A percentile compares a stretch with the other conserved stretches of the same genome.
phyloP scores from a whole-genome alignment of 2,797 vertebrate genomes.

The Molossus molossus region DNA sequence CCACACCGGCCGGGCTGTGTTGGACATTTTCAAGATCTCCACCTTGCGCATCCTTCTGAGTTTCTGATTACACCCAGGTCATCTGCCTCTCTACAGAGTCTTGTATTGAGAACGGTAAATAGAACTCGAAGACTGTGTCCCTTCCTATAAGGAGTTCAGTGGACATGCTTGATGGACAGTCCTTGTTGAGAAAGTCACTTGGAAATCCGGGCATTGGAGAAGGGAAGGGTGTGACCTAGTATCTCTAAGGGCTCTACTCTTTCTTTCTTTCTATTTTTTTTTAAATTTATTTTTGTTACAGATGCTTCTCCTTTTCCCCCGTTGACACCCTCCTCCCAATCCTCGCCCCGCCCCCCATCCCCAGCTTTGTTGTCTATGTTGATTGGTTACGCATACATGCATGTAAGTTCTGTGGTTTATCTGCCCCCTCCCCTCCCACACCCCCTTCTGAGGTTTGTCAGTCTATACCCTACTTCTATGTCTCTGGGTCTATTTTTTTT shows the following conservation, averaged over 20 bases:
- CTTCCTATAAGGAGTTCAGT: not conserved
- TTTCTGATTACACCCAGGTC: not conserved
- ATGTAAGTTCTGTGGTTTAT: too few relatives aligned
- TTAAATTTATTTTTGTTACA: too few relatives aligned
- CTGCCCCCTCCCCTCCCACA: too few relatives aligned
- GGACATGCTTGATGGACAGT: not conserved
- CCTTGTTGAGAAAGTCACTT: conserved; percentile 5
- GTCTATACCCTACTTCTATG: too few relatives aligned
- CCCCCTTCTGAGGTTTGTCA: too few relatives aligned
- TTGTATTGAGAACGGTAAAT: not conserved
- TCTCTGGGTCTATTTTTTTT: too few relatives aligned
- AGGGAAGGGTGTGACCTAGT: not conserved
- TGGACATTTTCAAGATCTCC: not conserved
- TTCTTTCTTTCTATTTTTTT: not conserved
- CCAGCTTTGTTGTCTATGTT: too few relatives aligned
- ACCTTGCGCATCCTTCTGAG: not conserved
- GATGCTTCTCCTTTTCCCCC: too few relatives aligned
- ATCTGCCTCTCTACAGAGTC: not conserved
- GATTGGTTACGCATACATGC: too few relatives aligned
- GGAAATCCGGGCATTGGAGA: not conserved
- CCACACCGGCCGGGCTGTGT: not conserved
- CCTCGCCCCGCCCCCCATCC: too few relatives aligned
- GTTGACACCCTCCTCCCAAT: too few relatives aligned
- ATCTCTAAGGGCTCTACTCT: not conserved
- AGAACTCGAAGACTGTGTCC: not conserved